These are phyloP conservation scores for Aurelia sp. DNA, from an alignment of 30 jellyfish, hydroid and myxozoan species.

Conservation along the genomic window DNA sequence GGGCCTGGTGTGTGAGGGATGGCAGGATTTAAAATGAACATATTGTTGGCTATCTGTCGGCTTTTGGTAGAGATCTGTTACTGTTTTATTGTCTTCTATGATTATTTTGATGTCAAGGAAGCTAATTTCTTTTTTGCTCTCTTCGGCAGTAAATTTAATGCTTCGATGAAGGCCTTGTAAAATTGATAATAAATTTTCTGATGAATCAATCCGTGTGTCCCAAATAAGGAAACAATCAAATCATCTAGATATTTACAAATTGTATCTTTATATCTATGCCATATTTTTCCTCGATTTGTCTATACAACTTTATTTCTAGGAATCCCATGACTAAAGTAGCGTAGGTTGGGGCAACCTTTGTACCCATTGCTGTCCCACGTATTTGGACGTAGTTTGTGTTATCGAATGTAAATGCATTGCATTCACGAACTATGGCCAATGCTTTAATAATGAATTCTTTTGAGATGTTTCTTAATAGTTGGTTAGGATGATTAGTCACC, in stretches of 20 bases:
- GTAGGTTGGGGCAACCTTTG: slow-evolving; percentile 35
- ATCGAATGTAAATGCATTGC: not conserved
- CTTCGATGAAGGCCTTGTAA: not conserved
- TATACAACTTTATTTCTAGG: slow-evolving; percentile 12
- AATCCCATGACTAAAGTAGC: slow-evolving; percentile 28
- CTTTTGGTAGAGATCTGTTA: slow-evolving; percentile 29
- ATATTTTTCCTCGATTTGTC: not conserved
- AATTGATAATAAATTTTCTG: not conserved
- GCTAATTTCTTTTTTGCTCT: not conserved
- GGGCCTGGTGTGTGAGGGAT: too few relatives aligned
- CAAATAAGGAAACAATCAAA: slow-evolving; percentile 42
- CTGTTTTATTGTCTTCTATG: slow-evolving; percentile 1
- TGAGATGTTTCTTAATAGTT: not conserved
- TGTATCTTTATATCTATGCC: not conserved
- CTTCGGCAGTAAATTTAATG: not conserved
- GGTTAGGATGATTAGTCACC: slow-evolving; percentile 16
- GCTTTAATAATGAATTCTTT: slow-evolving; percentile 9
- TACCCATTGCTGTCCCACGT: not conserved
- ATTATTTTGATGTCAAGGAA: slow-evolving; percentile 6
- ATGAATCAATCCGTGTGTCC: slow-evolving; percentile 21
- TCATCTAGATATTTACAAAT: slow-evolving; percentile 10
- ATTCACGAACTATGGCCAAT: slow-evolving; percentile 6
- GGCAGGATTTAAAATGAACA: too few relatives aligned
- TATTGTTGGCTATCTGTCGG: slow-evolving; percentile 41
- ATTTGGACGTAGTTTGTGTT: too few relatives aligned